A percentile compares a stretch with the other conserved stretches of the same genome.
phyloP scores from a whole-genome alignment of 2,113 vertebrate genomes.

The Phyllostomus hastatus region DNA sequence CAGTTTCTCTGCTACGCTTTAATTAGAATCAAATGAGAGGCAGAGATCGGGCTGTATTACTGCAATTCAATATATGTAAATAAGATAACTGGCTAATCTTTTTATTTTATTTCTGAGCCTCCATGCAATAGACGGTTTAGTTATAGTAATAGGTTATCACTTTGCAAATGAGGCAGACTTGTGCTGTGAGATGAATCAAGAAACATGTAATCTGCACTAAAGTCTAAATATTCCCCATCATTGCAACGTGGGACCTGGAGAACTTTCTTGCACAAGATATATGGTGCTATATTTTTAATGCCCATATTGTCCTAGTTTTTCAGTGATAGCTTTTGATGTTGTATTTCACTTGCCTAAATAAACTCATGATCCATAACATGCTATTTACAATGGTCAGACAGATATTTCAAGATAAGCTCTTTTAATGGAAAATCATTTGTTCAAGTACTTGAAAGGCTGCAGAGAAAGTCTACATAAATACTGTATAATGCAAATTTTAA shows the following conservation, averaged over 20 bases:
- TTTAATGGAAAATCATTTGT: slow-evolving; percentile 64
- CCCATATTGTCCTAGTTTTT: slow-evolving; percentile 53
- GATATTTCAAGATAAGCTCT: slow-evolving; percentile 71
- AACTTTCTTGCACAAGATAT: not conserved
- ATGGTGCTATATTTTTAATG: slow-evolving; percentile 51
- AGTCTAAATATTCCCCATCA: slow-evolving; percentile 77
- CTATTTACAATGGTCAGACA: slow-evolving; percentile 31
- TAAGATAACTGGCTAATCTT: slow-evolving; percentile 92
- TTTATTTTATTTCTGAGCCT: slow-evolving; percentile 90
- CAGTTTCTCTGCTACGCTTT: slow-evolving; percentile 92
- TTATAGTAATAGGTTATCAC: slow-evolving; percentile 89
- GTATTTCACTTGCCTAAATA: slow-evolving; percentile 67
- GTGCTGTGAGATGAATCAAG: slow-evolving; percentile 86
- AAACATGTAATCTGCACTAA: slow-evolving; percentile 81
- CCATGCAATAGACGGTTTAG: slow-evolving; percentile 87
- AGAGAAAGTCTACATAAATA: slow-evolving; percentile 59
- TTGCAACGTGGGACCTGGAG: slow-evolving; percentile 64
- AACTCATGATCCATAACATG: slow-evolving; percentile 48
- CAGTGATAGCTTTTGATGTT: slow-evolving; percentile 53
- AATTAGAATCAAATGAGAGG: slow-evolving; percentile 97
- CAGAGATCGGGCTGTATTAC: slow-evolving; percentile 92
- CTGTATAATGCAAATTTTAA: slow-evolving; percentile 68
- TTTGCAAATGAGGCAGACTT: slow-evolving; percentile 88
- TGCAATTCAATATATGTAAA: slow-evolving; percentile 92
- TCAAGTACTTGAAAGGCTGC: slow-evolving; percentile 70